Percentiles rank a stretch among this genome's conserved stretches.
Conservation (phyloP, 2,888 invertebrate genomes). For the Linnaemya tessellans region DNA sequence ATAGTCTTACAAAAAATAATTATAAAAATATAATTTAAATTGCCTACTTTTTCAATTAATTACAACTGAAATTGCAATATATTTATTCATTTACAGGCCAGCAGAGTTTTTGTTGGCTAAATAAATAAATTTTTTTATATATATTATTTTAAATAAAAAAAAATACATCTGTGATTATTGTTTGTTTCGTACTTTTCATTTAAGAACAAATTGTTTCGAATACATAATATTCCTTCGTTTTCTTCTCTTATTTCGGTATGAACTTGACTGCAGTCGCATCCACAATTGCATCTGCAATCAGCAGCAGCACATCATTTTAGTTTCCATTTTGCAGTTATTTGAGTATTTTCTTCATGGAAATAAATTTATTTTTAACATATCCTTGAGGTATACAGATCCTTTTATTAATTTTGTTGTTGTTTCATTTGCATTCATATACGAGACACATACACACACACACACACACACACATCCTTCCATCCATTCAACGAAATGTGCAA, state of each 20-base stretch:
- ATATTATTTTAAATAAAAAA: not conserved
- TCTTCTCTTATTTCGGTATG: not conserved
- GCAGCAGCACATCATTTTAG: conserved; percentile 9
- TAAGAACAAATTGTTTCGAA: conserved; percentile 14
- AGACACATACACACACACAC: not conserved
- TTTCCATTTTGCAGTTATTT: conserved; percentile 29
- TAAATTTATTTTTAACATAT: conserved; percentile 44
- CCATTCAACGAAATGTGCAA: not conserved
- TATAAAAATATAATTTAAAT: too few species aligned
- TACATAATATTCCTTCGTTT: not conserved
- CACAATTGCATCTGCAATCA: not conserved
- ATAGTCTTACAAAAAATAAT: too few species aligned
- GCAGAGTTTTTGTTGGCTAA: too few species aligned
- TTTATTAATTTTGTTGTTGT: conserved; percentile 15
- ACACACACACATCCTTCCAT: not conserved
- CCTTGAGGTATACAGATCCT: conserved; percentile 41
- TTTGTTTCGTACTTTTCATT: conserved; percentile 35
- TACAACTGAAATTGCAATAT: too few species aligned
- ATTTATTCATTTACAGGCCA: too few species aligned
- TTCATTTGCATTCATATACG: not conserved
- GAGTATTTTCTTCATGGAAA: conserved; percentile 51
- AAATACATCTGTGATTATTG: conserved; percentile 20
- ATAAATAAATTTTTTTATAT: too few species aligned
- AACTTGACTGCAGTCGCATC: not conserved
- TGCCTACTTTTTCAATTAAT: too few species aligned